phyloP scores from a whole-genome alignment of 2,888 invertebrate genomes.

The Drosophila villosipedis region DNA sequence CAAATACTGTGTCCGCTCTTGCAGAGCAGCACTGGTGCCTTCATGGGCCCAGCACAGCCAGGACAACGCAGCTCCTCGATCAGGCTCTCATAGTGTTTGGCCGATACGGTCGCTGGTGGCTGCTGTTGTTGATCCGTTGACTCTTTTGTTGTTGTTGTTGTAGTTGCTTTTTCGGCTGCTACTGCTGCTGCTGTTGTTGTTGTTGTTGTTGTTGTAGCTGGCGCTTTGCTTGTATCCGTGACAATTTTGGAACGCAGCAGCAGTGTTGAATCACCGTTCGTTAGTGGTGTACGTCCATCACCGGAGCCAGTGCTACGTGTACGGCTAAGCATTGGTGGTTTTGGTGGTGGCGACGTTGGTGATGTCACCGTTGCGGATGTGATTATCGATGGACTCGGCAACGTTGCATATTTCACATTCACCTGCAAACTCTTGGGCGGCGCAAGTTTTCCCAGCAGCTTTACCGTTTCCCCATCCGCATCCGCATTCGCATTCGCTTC shows the following conservation, averaged over 20 bases:
- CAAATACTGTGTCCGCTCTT: slow-evolving; percentile 84
- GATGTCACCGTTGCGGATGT: slow-evolving; percentile 54
- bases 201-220: neutral
- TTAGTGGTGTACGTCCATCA: slow-evolving; percentile 55
- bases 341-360: slow-evolving; percentile 80
- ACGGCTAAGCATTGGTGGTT: slow-evolving; percentile 82
- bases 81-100: slow-evolving; percentile 82
- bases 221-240: slow-evolving; percentile 26
- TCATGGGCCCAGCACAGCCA: slow-evolving; percentile 84
- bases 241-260: slow-evolving; percentile 41
- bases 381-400: slow-evolving; percentile 56
- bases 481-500: neutral
- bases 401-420: slow-evolving; percentile 70
- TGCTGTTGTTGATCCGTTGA: slow-evolving; percentile 5
- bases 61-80: slow-evolving; percentile 85
- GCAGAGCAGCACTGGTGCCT: slow-evolving; percentile 83
- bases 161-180: neutral
- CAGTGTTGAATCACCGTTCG: slow-evolving; percentile 39
- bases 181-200: neutral
- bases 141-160: slow-evolving; percentile 9
- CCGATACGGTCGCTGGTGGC: slow-evolving; percentile 36
- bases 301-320: slow-evolving; percentile 78
- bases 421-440: slow-evolving; percentile 54
- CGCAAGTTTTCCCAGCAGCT: slow-evolving; percentile 15
- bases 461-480: neutral